Conservation (phyloP, 1,140 invertebrate genomes). For the Chlorops oryzae region DNA sequence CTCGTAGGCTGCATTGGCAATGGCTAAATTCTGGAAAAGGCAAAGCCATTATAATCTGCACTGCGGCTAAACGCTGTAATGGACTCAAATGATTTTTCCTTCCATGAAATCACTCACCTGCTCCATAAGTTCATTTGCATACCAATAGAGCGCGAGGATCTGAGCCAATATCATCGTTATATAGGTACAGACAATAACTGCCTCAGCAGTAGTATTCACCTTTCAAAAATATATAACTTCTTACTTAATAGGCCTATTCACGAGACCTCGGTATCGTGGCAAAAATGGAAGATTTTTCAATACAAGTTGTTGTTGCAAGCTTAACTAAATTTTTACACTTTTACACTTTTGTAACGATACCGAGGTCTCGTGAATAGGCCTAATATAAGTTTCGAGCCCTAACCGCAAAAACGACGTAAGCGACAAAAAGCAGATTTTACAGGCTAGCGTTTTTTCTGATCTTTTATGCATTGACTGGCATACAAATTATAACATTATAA, state of each 20-base stretch:
- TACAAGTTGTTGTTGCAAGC: too few species aligned
- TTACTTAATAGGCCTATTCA: too few species aligned
- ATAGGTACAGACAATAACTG: neutral
- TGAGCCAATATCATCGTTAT: slow-evolving; percentile 7
- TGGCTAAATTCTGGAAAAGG: slow-evolving; percentile 21
- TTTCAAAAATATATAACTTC: neutral
- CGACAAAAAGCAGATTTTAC: too few species aligned
- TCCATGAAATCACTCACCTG: neutral
- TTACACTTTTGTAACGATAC: too few species aligned
- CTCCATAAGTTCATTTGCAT: slow-evolving; percentile 1
- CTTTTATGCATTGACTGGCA: too few species aligned
- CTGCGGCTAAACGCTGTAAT: neutral
- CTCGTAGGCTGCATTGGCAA: slow-evolving; percentile 25
- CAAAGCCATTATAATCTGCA: neutral
- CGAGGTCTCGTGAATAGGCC: too few species aligned
- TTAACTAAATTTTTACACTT: too few species aligned
- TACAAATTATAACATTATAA: too few species aligned
- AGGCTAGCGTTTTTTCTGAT: too few species aligned
- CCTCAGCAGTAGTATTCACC: neutral
- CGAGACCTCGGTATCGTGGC: neutral
- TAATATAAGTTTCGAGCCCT: too few species aligned
- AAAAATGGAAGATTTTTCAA: neutral
- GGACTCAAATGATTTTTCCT: neutral
- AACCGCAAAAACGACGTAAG: too few species aligned
- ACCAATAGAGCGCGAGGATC: slow-evolving; percentile 2